phyloP scores from a whole-genome alignment of 2,797 vertebrate species.

The Silurus aristotelis region DNA sequence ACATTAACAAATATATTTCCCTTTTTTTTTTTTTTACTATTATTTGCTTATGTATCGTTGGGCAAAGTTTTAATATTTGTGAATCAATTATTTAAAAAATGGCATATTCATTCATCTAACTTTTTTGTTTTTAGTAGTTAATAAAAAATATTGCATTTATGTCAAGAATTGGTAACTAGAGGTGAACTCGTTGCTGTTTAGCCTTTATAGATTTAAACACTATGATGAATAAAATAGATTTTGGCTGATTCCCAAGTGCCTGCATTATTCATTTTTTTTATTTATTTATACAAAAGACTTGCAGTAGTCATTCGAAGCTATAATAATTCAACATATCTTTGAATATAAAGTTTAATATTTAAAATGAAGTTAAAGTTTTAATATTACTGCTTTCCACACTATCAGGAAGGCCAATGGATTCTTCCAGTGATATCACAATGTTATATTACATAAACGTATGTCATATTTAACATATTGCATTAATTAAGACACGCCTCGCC shows the following conservation, averaged over 20 bases:
- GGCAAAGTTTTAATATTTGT: neutral
- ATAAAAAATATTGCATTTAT: neutral
- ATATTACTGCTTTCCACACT: neutral
- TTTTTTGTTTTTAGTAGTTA: neutral
- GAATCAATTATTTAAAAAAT: neutral
- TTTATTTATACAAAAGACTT: neutral
- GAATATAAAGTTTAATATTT: neutral
- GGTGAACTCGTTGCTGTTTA: neutral
- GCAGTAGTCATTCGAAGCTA: neutral
- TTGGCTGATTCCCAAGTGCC: neutral
- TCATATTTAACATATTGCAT: neutral
- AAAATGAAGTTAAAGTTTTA: neutral
- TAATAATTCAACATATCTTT: neutral
- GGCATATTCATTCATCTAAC: neutral
- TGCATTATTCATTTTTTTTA: neutral
- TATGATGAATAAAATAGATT: too few species aligned
- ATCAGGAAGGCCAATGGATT: neutral
- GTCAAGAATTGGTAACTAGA: neutral
- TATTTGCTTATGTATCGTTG: neutral
- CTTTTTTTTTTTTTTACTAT: neutral
- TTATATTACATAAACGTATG: neutral
- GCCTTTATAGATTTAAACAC: too few species aligned
- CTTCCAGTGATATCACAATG: neutral
- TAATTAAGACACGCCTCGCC: too few species aligned
- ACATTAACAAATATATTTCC: neutral